Percentiles rank a stretch among this genome's conserved stretches.
phyloP scores from a whole-genome alignment of 2,113 vertebrate species.

The Danionella cerebrum region DNA sequence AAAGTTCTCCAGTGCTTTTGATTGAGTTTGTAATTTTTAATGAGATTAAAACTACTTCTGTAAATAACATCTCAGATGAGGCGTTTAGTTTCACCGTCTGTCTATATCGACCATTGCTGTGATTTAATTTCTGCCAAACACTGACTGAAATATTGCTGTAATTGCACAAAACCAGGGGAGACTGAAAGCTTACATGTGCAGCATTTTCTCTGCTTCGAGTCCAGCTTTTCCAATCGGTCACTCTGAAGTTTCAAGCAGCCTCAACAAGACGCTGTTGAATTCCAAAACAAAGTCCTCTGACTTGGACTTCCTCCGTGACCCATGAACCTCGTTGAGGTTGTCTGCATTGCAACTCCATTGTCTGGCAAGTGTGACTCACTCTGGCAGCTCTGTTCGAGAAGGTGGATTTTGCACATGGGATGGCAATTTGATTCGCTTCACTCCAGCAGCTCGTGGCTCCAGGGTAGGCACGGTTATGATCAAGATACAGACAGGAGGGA shows the following conservation, averaged over 20 bases:
- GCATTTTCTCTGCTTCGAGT: too few species aligned
- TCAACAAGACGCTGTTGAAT: constrained; percentile 12
- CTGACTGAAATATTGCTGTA: too few species aligned
- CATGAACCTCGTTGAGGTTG: constrained; percentile 6
- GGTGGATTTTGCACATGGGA: constrained; percentile 24
- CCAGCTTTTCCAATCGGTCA: constrained; percentile 25
- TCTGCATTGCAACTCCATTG: constrained; percentile 13
- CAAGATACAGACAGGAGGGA: background rate
- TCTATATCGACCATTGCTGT: too few species aligned
- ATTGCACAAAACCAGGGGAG: too few species aligned
- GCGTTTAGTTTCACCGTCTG: too few species aligned
- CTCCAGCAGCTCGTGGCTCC: constrained; percentile 8
- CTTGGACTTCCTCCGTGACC: constrained; percentile 10
- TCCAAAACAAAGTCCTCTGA: constrained; percentile 16
- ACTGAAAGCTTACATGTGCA: too few species aligned
- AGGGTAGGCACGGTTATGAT: background rate
- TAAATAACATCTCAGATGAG: too few species aligned
- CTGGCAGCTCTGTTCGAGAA: background rate
- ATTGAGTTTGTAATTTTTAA: background rate
- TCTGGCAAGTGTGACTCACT: constrained; percentile 16
- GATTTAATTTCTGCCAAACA: too few species aligned
- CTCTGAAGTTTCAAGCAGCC: constrained; percentile 16
- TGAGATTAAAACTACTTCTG: background rate
- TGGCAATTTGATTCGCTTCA: constrained; percentile 28
- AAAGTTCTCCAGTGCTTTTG: background rate